Evolutionary conservation across 2,888 invertebrate genomes (phyloP).

Genomic region (Branchipolynoe longqiensis): DNA sequence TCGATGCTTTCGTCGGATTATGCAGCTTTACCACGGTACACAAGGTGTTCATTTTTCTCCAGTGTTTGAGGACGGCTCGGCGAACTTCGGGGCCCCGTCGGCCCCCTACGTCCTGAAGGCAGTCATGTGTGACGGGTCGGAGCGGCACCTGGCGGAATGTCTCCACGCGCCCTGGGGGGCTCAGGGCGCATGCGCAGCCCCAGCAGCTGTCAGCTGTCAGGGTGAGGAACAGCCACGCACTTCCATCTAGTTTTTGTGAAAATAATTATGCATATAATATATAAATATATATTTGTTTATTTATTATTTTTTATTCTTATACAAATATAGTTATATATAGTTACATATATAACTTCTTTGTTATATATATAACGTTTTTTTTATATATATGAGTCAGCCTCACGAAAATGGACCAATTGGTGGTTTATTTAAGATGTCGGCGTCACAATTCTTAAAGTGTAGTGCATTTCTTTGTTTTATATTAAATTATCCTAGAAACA

Average conservation of each 20-base stretch:
- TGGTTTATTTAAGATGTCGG: too few species aligned
- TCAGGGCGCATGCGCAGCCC: neutral
- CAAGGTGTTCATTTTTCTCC: too few species aligned
- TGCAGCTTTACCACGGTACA: too few species aligned
- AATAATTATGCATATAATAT: neutral
- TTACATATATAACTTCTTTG: neutral
- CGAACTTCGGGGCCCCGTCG: neutral
- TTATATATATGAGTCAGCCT: too few species aligned
- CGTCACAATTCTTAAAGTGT: too few species aligned
- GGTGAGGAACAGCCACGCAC: too few species aligned
- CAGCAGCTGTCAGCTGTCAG: neutral
- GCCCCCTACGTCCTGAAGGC: neutral
- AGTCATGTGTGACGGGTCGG: neutral
- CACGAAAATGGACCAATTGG: too few species aligned
- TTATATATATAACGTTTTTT: neutral
- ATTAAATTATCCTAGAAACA: too few species aligned
- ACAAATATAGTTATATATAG: neutral
- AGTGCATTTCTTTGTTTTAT: too few species aligned
- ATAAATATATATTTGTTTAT: neutral
- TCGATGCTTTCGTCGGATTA: too few species aligned
- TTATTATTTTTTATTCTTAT: neutral
- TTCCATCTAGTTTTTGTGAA: neutral
- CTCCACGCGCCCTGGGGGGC: constrained; percentile 23
- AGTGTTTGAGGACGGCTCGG: too few species aligned
- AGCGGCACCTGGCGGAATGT: neutral